Conservation (phyloP, 2,113 vertebrate species). For the Alexandromys fortis region DNA sequence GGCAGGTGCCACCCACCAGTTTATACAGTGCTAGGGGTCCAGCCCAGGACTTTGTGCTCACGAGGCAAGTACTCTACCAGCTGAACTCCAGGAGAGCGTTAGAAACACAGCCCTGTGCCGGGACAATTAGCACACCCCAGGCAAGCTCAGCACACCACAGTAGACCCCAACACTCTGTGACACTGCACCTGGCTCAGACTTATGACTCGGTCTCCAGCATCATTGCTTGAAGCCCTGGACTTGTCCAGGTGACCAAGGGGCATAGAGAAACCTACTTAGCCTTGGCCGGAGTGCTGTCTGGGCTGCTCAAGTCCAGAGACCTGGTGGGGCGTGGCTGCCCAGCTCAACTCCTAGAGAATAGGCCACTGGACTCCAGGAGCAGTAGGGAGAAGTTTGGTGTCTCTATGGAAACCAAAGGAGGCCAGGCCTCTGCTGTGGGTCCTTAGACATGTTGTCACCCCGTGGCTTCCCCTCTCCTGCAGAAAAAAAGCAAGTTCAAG, state of each 20-base stretch:
- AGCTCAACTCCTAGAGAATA: neutral
- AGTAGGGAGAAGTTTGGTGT: neutral
- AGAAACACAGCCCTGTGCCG: neutral
- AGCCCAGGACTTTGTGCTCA: neutral
- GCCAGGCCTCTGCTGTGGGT: neutral
- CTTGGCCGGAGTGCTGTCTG: neutral
- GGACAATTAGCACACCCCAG: neutral
- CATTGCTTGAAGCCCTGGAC: neutral
- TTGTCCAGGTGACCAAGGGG: neutral
- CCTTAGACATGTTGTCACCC: neutral
- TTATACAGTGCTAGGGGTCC: no score
- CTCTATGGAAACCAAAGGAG: neutral
- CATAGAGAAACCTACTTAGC: neutral
- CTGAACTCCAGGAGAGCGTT: neutral
- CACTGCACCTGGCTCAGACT: neutral
- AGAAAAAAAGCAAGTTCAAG: neutral
- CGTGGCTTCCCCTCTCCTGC: neutral
- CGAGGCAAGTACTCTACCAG: neutral
- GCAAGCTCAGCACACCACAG: neutral
- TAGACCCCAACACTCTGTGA: rapidly evolving
- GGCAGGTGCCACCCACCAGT: neutral
- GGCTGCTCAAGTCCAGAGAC: neutral
- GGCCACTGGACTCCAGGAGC: neutral
- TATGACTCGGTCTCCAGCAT: neutral
- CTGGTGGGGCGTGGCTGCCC: neutral